These are phyloP conservation scores for Augochlorella aurata DNA, from an alignment of 2,888 invertebrate genomes.

Conservation along the genomic window DNA sequence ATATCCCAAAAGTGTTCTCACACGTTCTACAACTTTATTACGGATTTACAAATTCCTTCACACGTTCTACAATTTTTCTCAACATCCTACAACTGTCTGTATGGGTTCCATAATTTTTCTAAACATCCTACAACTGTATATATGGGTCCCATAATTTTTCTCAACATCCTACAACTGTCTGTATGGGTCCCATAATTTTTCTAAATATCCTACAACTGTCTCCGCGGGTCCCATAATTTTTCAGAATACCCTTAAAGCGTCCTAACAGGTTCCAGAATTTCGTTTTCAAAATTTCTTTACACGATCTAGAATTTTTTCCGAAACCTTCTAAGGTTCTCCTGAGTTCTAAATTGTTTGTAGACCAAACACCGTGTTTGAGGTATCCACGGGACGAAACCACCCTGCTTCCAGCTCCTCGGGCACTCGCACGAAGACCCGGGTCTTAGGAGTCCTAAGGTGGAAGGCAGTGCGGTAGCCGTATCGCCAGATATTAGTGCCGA, in stretches of 20 bases:
- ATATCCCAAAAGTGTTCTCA: too few species aligned
- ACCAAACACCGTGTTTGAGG: background rate
- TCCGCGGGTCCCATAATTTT: background rate
- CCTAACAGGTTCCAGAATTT: background rate
- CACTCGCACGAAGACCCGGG: background rate
- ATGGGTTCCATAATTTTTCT: too few species aligned
- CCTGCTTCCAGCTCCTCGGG: background rate
- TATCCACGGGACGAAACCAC: background rate
- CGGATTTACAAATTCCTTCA: background rate
- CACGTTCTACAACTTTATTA: too few species aligned
- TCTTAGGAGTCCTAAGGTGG: background rate
- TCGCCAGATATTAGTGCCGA: slow-evolving; percentile 48
- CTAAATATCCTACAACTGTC: background rate
- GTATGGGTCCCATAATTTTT: background rate
- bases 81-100: too few species aligned
- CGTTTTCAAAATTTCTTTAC: background rate
- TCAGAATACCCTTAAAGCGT: background rate
- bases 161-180: background rate
- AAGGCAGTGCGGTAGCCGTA: slow-evolving; percentile 17
- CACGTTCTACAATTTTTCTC: background rate
- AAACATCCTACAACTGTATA: too few species aligned
- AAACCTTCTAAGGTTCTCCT: background rate
- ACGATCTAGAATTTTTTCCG: background rate
- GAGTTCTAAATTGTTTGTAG: background rate
- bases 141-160: background rate